These are phyloP conservation scores for Beris chalybata DNA, from an alignment of 2,888 invertebrate species.

Conservation along the genomic window DNA sequence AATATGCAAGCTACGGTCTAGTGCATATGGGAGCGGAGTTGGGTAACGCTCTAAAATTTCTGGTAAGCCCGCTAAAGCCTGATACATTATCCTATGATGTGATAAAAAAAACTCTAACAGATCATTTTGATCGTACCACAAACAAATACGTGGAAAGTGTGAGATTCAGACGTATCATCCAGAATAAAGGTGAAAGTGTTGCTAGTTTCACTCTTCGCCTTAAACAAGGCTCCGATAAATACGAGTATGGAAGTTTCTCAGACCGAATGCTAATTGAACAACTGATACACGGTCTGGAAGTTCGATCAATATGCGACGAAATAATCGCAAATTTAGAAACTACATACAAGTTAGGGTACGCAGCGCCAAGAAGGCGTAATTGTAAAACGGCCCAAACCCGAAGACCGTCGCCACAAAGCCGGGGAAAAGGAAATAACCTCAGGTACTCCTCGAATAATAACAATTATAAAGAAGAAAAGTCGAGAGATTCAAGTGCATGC, in stretches of 20 bases:
- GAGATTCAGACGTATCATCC: constrained; percentile 9
- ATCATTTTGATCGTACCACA: constrained; percentile 11
- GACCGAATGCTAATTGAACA: constrained; percentile 30
- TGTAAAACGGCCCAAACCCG: neutral
- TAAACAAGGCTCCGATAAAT: constrained; percentile 17
- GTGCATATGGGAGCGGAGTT: constrained; percentile 37
- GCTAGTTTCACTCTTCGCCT: constrained; percentile 12
- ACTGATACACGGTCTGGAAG: constrained; percentile 17
- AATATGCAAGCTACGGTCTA: constrained; percentile 23
- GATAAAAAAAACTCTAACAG: constrained; percentile 1
- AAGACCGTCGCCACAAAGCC: no score
- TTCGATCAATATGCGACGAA: constrained; percentile 19
- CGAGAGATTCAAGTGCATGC: neutral
- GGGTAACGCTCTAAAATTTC: constrained; percentile 34
- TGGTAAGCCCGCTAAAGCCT: constrained; percentile 18
- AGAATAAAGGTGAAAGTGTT: constrained; percentile 11
- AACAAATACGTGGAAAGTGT: constrained; percentile 16
- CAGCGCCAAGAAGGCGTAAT: neutral
- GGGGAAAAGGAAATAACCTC: neutral
- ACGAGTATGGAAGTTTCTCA: constrained; percentile 23
- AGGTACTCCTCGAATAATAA: neutral
- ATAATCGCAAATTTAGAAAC: constrained; percentile 1
- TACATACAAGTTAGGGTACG: constrained; percentile 3
- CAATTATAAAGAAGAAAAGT: no score
- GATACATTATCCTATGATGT: constrained; percentile 14